These are phyloP conservation scores for Lithophane ornitopus DNA, from an alignment of 2,888 invertebrate genomes.

Conservation along the genomic window DNA sequence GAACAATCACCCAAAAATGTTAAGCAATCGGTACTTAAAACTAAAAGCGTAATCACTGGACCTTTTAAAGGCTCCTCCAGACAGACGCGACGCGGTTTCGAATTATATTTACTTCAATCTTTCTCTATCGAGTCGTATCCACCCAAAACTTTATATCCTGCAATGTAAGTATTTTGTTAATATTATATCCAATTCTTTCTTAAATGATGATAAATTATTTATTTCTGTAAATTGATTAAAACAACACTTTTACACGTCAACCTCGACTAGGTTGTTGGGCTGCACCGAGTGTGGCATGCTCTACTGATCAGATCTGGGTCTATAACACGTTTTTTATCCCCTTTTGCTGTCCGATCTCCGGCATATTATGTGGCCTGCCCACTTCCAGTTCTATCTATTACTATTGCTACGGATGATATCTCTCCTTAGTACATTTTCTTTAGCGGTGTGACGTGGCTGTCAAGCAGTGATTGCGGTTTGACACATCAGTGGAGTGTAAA, in stretches of 20 bases:
- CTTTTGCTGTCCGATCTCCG: too few species aligned
- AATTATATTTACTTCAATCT: too few species aligned
- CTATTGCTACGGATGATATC: background rate
- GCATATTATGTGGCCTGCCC: too few species aligned
- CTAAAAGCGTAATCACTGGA: constrained; percentile 52
- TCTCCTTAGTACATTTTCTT: background rate
- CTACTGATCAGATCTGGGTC: too few species aligned
- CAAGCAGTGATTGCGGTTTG: background rate
- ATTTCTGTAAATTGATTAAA: too few species aligned
- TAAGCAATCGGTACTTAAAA: constrained; percentile 56
- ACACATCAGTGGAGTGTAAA: background rate
- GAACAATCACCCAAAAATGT: constrained; percentile 53
- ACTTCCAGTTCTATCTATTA: background rate
- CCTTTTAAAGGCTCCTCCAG: constrained; percentile 13
- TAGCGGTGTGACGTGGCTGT: too few species aligned
- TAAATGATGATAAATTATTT: too few species aligned
- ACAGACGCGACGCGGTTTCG: background rate
- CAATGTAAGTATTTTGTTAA: too few species aligned
- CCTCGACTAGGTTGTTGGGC: too few species aligned
- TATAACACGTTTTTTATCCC: background rate
- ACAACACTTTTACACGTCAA: too few species aligned
- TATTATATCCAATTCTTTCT: background rate
- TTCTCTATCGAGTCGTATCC: background rate
- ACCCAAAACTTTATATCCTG: too few species aligned
- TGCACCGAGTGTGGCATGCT: background rate